Base-by-base conservation (phyloP, 2,888 invertebrate species). In the Schrankia costaestrigalis region DNA sequence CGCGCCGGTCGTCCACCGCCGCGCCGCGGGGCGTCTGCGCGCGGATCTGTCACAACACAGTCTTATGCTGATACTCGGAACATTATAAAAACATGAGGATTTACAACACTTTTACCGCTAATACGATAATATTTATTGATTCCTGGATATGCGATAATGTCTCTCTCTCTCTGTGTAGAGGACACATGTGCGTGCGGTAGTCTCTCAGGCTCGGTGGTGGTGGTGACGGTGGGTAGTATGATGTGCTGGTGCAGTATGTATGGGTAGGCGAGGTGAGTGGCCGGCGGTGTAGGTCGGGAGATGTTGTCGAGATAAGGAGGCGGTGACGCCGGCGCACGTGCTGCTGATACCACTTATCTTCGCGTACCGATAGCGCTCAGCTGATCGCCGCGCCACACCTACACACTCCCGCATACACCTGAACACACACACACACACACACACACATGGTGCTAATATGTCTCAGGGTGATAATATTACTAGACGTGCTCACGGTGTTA, bases 101-200 rank as follows among this genome's bases (percentile, higher is more conserved):
- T 68, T 67, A 67, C 66, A 53, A 37, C 64, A 51, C 53, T 50
- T 47, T 59, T 64, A 66, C 59, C 42, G 57, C 64, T 73, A 72
- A 77, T 65, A 54, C 57, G 64, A 68, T 69, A 68, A 59, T 60
- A 75, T 75, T 73, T 68, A 78, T 77, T 32, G 69, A 57, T 72
- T 78, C 76, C 56, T 58, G 70, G 71, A 71, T n/a, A 71, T 28
- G 31, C 18, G 19, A 13, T 23, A 12, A 25, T 31, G 12, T 23
- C 11, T 10, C 4, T 23, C 3, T 5, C 11, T 12, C 6, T 3
- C 12, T 53, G 41, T 44, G 49, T 35, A 27, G 26, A 10, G 24
- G 11, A 37, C 47, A 56, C 54, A 45, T 53, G 55, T 35, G 39
- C 7, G 32, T n/a, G n/a, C n/a, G n/a, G n/a, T n/a, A n/a, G n/a